Evolutionary conservation across 2,113 vertebrate genomes (phyloP).

Genomic region (Etia nguti): DNA sequence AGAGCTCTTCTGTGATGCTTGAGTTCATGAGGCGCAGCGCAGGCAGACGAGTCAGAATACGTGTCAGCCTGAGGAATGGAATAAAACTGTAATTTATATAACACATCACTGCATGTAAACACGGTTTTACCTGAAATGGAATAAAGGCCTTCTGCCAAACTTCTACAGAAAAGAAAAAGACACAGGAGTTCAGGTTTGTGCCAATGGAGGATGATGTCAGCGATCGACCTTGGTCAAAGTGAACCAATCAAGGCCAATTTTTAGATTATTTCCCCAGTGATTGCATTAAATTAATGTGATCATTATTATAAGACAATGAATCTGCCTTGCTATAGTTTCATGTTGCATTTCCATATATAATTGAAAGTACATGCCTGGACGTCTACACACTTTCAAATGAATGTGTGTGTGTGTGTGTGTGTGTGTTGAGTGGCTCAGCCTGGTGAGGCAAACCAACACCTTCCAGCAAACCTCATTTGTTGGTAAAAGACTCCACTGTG

Average conservation of each 20-base stretch:
- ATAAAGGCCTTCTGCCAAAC: background rate
- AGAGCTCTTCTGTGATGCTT: conserved; percentile 95
- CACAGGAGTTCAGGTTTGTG: background rate
- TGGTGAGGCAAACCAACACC: background rate
- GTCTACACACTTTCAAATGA: background rate
- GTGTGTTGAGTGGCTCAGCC: background rate
- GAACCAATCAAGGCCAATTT: background rate
- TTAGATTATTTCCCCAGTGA: background rate
- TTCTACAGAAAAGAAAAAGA: background rate
- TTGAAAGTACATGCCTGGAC: background rate
- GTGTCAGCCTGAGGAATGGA: conserved; percentile 81
- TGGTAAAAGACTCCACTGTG: background rate
- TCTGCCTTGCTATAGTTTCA: background rate
- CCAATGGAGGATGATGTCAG: background rate
- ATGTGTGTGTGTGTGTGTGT: background rate
- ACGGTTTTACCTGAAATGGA: background rate
- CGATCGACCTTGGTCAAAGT: background rate
- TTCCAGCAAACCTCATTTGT: background rate
- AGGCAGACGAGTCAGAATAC: conserved; percentile 91
- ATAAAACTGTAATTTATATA: background rate
- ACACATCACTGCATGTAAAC: background rate
- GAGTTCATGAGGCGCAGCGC: conserved; percentile 96
- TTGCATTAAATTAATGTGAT: background rate
- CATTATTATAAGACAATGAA: background rate
- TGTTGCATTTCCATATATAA: background rate